A percentile compares a stretch with the other conserved stretches of the same genome.
phyloP scores from a whole-genome alignment of 1,140 invertebrate genomes.

The Pogonognathellus flavescens region DNA sequence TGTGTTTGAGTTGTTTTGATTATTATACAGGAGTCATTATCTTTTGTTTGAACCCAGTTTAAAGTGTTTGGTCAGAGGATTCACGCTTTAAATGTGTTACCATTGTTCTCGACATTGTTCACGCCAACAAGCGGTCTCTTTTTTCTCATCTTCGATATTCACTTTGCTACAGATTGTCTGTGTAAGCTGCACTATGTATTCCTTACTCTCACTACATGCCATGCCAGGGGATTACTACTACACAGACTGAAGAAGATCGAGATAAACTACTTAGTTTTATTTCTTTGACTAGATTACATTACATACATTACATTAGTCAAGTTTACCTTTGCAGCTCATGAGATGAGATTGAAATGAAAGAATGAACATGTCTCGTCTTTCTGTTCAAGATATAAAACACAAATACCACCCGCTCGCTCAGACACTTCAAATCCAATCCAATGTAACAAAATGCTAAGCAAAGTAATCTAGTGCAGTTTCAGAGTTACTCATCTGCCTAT shows the following conservation, averaged over 20 bases:
- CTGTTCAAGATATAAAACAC: slow-evolving; percentile 34
- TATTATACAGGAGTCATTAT: slow-evolving; percentile 61
- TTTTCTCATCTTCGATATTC: slow-evolving; percentile 47
- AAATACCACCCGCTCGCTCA: slow-evolving; percentile 35
- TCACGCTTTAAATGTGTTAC: slow-evolving; percentile 62
- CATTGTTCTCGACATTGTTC: slow-evolving; percentile 57
- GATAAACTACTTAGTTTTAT: background rate
- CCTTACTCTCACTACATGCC: background rate
- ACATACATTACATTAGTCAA: slow-evolving; percentile 21
- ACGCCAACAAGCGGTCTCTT: slow-evolving; percentile 60
- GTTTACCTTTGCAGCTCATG: slow-evolving; percentile 27
- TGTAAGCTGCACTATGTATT: background rate
- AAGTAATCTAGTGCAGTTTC: background rate
- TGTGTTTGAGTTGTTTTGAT: slow-evolving; percentile 43
- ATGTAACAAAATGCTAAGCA: background rate
- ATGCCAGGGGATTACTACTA: background rate
- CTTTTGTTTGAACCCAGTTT: slow-evolving; percentile 63
- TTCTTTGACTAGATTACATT: slow-evolving; percentile 1
- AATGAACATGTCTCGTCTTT: slow-evolving; percentile 34
- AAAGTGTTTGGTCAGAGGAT: slow-evolving; percentile 65
- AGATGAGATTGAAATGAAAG: slow-evolving; percentile 42
- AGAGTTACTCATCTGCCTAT: background rate
- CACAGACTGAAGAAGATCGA: background rate
- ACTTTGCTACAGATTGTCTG: slow-evolving; percentile 6
- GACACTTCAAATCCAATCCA: background rate